phyloP scores from a whole-genome alignment of 64 coral and sea anemone species.

The Pocillopora damicornis region DNA sequence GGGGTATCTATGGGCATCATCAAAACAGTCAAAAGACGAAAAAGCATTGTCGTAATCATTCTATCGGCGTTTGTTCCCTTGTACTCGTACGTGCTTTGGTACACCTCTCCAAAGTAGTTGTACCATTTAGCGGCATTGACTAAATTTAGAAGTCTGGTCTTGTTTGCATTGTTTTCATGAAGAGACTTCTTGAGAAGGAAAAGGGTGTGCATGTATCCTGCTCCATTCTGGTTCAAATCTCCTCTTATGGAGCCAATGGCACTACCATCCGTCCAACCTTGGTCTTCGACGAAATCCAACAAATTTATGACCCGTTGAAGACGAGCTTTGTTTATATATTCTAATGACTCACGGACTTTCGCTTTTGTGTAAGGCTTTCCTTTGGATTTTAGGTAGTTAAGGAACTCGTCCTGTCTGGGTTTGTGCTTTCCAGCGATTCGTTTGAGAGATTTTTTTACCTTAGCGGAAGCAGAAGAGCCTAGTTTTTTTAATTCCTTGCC shows the following conservation, averaged over 20 bases:
- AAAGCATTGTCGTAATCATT: conserved; percentile 53
- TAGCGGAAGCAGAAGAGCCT: neutral
- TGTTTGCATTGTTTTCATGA: neutral
- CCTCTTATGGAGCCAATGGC: conserved; percentile 57
- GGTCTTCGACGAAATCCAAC: conserved; percentile 55
- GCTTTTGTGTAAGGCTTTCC: too few species aligned
- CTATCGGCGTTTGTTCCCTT: conserved; percentile 74
- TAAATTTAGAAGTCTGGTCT: conserved; percentile 6
- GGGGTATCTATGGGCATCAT: conserved; percentile 27
- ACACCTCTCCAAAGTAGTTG: conserved; percentile 73
- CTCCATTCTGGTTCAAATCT: conserved; percentile 44
- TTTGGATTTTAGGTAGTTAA: neutral
- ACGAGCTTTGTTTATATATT: conserved; percentile 27
- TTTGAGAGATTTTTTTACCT: neutral
- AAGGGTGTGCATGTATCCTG: conserved; percentile 55
- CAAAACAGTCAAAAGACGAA: conserved; percentile 45
- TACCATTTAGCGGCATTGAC: conserved; percentile 70
- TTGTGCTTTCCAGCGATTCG: neutral
- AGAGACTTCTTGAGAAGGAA: conserved; percentile 58
- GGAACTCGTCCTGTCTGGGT: too few species aligned
- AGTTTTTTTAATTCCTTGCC: neutral
- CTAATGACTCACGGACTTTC: neutral
- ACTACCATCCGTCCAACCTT: conserved; percentile 62
- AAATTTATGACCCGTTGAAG: conserved; percentile 25
- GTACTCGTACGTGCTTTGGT: conserved; percentile 49